Evolutionary conservation across 2,113 vertebrate species (phyloP).

Genomic region (Microcebus lehilahytsara): DNA sequence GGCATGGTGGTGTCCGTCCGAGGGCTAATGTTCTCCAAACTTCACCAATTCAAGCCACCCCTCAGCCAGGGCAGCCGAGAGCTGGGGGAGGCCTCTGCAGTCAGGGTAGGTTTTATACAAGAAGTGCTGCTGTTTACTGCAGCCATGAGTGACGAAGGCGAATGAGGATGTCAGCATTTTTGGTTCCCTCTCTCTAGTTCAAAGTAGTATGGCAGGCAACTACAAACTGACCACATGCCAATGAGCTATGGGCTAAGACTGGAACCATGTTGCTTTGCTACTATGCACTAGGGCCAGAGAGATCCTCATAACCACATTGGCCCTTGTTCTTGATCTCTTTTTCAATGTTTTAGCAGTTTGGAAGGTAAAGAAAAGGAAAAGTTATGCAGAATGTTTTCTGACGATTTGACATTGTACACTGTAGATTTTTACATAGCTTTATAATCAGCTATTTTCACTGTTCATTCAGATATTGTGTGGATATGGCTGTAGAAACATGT

Average conservation of each 20-base stretch:
- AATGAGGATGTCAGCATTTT: slow-evolving; percentile 27
- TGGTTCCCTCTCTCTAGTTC: slow-evolving; percentile 38
- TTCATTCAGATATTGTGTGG: background rate
- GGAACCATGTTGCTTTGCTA: background rate
- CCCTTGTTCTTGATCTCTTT: background rate
- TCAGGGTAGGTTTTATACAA: background rate
- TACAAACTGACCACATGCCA: slow-evolving; percentile 6
- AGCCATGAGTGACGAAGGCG: background rate
- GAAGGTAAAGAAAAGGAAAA: slow-evolving; percentile 29
- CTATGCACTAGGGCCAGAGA: background rate
- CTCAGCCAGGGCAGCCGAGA: background rate
- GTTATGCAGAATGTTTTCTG: background rate
- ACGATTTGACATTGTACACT: background rate
- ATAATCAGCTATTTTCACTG: background rate
- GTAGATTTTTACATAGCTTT: background rate
- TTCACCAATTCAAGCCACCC: background rate
- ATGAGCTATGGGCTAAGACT: background rate
- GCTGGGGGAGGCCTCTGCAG: background rate
- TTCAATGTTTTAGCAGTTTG: background rate
- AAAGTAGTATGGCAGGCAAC: background rate
- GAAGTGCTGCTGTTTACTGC: background rate
- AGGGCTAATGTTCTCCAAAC: background rate
- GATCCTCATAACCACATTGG: background rate
- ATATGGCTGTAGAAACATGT: background rate
- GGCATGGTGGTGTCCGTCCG: background rate